Base-by-base conservation (phyloP, 2,113 vertebrate genomes). In the Hippopotamus amphibius region DNA sequence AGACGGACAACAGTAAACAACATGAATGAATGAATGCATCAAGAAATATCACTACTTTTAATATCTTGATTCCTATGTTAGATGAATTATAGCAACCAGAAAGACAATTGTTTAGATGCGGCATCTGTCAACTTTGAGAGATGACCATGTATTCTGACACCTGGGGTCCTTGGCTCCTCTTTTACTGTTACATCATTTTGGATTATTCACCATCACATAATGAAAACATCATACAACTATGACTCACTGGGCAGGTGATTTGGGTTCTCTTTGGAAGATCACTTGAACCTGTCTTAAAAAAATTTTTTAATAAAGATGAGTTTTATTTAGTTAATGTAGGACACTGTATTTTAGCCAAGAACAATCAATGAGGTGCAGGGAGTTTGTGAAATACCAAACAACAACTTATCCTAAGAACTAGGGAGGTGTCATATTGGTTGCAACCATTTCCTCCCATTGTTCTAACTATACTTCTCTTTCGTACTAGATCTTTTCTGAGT, bases 401-500 rank as follows among this genome's bases (percentile, higher is more conserved):
- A 71, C 65, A 90, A 65, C 26, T 41, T 86, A 17, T 81, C 68
- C 46, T 68, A 50, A 74, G 28, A 61, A 55, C 87, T 50, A 88
- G 46, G 15, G 79, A 71, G 46, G 16, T 16, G 41, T 71, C 57
- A 41, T 12, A 63, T 4, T 53, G 28, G 22, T 16, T 22, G 37
- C 96, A 96, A 71, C 19, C 0, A 8, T 82, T 82, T 79, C 2
- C 81, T 83, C 33, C 46, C 77, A 13, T 76, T 95, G 66, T 92
- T 96, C 53, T 72, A 0, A 5, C 17, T 17, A 61, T 33, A 4
- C 30, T 86, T 79, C 0, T 71, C 15, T 94, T 96, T 81, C 9
- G 50, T 97, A 59, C 37, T 63, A 33, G 65, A 41, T 22, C 17
- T 94, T 96, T 88, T 83, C 30, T 57, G 88, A 93, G 37, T 79